Base-by-base conservation (phyloP, 2,113 vertebrate species). In the Poeciliopsis retropinna region DNA sequence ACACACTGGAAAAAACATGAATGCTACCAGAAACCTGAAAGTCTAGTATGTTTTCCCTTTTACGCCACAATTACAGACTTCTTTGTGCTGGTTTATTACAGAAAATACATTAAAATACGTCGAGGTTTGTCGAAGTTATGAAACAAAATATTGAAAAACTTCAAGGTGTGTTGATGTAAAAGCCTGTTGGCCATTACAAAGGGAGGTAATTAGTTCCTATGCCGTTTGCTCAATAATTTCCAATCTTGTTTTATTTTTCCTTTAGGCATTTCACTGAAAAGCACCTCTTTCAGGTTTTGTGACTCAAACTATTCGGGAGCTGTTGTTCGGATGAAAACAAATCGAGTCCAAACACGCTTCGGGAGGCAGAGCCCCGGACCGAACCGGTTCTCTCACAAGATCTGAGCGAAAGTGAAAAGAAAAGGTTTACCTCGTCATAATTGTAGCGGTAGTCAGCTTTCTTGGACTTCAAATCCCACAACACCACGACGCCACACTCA, bases 391-490 rank as follows among this genome's bases (percentile, higher is more conserved):
- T 28, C 64, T 76, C 57, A 61, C 19, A 73, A 17, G 62, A 60
- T 57, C 0, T 0, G 60, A 75, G 60, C 0, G 9, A 69, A 57
- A 85, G 78, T 19, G 44, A 64, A 3, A 14, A 80, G 77, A 17
- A 63, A 67, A 2, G 0, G 27, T 60, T 95, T 95, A 99, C 98
- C 97, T 99, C 98, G 86, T 99, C 98, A 32, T 99, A 97, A 32
- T 78, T 97, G 81, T 99, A 99, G 93, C 98, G 97, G 90, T 97
- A 99, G 92, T 99, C 98, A 1, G 96, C 98, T 81, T 98, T 99
- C 95, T 99, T 99, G 86, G 91, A 98, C 89, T 98, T 99, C 84
- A 99, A 94, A 84, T 99, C 98, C 98, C 98, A 99, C 87, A 99
- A 91, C 47, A 96, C 97, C 78, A 99, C 96, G 3, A 95, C 96